These are phyloP conservation scores for Crotalus helleri DNA, from an alignment of 2,113 vertebrate species.

Conservation along the genomic window DNA sequence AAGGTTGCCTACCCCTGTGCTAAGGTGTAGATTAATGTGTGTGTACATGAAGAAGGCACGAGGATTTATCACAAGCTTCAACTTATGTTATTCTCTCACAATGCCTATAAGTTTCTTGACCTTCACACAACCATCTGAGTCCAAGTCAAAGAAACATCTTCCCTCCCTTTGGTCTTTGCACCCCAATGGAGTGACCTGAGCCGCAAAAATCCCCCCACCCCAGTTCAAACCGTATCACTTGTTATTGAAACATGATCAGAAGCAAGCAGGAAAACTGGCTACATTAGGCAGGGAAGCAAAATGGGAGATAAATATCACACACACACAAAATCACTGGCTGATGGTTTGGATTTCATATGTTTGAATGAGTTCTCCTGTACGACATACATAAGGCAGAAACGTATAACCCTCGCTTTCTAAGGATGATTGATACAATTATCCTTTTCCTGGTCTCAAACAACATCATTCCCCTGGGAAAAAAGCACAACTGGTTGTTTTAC, in stretches of 20 bases:
- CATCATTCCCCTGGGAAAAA: background rate
- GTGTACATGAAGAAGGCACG: background rate
- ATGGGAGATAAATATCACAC: background rate
- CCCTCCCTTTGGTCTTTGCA: background rate
- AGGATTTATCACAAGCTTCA: background rate
- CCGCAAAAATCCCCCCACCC: background rate
- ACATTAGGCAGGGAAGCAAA: background rate
- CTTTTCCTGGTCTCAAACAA: background rate
- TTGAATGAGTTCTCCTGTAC: background rate
- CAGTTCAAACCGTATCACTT: background rate
- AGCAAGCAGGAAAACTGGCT: background rate
- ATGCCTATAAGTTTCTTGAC: background rate
- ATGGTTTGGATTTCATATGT: background rate
- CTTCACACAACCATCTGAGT: background rate
- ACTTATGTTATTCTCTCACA: background rate
- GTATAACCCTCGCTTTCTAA: background rate
- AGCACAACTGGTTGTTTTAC: background rate
- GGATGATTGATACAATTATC: background rate
- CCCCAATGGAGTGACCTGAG: background rate
- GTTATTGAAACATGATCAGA: background rate
- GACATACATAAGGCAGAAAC: too few relatives aligned
- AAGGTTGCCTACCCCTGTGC: too few relatives aligned
- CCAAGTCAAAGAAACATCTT: background rate
- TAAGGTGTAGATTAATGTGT: background rate
- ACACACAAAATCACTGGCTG: background rate